Conservation (phyloP, 1,140 invertebrate species). For the Camponotus pennsylvanicus region DNA sequence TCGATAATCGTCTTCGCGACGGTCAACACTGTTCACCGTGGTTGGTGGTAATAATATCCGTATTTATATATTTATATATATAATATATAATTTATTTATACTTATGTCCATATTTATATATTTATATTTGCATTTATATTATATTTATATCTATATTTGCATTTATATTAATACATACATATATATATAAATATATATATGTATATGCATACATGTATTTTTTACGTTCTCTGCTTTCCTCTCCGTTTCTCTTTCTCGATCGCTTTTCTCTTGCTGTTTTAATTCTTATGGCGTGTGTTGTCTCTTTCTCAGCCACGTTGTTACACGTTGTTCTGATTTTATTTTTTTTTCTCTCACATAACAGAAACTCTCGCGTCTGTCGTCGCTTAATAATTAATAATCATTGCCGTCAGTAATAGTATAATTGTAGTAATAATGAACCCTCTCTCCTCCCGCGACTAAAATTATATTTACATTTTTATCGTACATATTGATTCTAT, state of each 20-base stretch:
- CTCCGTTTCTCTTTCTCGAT: background rate
- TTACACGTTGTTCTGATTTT: constrained; percentile 47
- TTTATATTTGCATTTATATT: constrained; percentile 64
- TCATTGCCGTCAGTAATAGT: constrained; percentile 78
- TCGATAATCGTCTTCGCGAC: constrained; percentile 60
- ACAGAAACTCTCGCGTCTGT: constrained; percentile 78
- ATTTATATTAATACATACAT: constrained; percentile 63
- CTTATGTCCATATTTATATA: constrained; percentile 67
- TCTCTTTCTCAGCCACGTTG: background rate
- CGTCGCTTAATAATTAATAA: constrained; percentile 70
- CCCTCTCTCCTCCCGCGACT: constrained; percentile 77
- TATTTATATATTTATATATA: constrained; percentile 77
- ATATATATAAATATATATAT: constrained; percentile 63
- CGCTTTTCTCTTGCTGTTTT: constrained; percentile 3
- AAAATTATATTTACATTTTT: constrained; percentile 82
- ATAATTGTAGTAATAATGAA: constrained; percentile 79
- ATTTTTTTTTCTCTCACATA: constrained; percentile 68
- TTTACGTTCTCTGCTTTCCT: constrained; percentile 71
- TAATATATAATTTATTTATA: constrained; percentile 76
- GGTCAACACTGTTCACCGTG: constrained; percentile 53
- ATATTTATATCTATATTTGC: constrained; percentile 71
- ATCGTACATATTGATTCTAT: constrained; percentile 64
- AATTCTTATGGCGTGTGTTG: constrained; percentile 5
- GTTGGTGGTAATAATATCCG: constrained; percentile 67
- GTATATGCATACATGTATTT: constrained; percentile 65